Conservation (phyloP, 2,888 invertebrate genomes). For the Eugnorisma glareosa region DNA sequence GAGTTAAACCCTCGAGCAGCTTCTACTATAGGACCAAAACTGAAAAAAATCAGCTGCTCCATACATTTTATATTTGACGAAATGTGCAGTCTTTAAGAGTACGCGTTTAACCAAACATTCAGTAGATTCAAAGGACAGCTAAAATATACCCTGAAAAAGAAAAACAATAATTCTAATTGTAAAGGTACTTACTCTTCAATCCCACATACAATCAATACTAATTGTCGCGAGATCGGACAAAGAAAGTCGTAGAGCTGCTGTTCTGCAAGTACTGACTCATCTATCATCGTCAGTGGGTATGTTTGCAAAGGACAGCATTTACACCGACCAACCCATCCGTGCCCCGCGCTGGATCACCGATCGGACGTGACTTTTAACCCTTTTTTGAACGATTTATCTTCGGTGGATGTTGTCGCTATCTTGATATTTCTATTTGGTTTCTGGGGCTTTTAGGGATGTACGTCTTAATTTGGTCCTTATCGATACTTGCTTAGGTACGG, state of each 20-base stretch:
- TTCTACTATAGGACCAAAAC: background rate
- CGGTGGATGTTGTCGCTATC: conserved; percentile 41
- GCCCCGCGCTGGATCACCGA: conserved; percentile 33
- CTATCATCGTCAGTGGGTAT: conserved; percentile 64
- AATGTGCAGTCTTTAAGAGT: background rate
- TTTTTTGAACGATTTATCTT: conserved; percentile 68
- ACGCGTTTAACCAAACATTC: background rate
- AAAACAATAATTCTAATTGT: background rate
- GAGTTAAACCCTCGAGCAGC: background rate
- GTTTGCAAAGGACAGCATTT: conserved; percentile 55
- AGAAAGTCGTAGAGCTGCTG: conserved; percentile 43
- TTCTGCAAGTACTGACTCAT: conserved; percentile 21
- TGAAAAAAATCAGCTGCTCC: background rate
- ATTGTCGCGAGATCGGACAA: conserved; percentile 35
- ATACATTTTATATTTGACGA: background rate
- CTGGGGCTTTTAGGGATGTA: background rate
- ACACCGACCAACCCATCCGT: conserved; percentile 42
- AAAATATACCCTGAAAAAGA: background rate
- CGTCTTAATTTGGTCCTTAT: background rate
- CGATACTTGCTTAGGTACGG: background rate
- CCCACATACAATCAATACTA: conserved; percentile 34
- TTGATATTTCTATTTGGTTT: conserved; percentile 49
- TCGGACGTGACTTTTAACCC: conserved; percentile 54
- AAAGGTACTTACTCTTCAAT: background rate
- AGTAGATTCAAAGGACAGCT: background rate